phyloP scores from a whole-genome alignment of 2,888 invertebrate genomes.

The Trimorus sp. region DNA sequence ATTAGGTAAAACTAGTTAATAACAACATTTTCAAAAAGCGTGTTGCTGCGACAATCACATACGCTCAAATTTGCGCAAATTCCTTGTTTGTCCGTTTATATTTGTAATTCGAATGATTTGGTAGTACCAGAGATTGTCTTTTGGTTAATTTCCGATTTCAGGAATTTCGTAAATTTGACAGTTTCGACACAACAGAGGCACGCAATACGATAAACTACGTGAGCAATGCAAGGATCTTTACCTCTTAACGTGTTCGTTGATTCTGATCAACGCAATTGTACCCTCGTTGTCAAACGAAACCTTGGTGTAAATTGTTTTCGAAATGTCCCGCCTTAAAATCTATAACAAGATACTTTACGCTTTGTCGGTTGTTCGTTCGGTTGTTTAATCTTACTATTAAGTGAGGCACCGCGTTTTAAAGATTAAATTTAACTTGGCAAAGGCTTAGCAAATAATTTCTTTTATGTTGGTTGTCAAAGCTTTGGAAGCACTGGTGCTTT shows the following conservation, averaged over 20 bases:
- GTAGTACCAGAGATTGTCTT: too few species aligned
- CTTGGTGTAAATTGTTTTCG: slow-evolving; percentile 46
- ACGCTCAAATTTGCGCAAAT: too few species aligned
- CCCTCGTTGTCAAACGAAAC: slow-evolving; percentile 36
- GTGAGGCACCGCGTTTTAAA: slow-evolving; percentile 60
- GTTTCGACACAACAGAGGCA: too few species aligned
- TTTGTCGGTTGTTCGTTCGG: slow-evolving; percentile 23
- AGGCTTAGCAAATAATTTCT: slow-evolving; percentile 44
- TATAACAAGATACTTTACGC: slow-evolving; percentile 27
- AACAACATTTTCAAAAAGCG: too few species aligned
- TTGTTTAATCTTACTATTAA: slow-evolving; percentile 45
- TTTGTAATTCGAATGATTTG: too few species aligned
- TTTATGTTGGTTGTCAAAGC: neutral
- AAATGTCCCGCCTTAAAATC: slow-evolving; percentile 42
- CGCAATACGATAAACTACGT: slow-evolving; percentile 4
- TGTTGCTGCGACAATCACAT: too few species aligned
- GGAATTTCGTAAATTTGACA: too few species aligned
- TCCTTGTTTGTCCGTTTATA: too few species aligned
- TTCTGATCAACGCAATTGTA: neutral
- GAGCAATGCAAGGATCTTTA: slow-evolving; percentile 17
- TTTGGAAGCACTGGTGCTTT: slow-evolving; percentile 14
- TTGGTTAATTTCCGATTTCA: too few species aligned
- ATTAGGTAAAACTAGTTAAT: too few species aligned
- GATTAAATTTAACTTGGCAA: slow-evolving; percentile 56
- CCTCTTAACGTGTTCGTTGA: slow-evolving; percentile 7